phyloP scores from a whole-genome alignment of 2,797 vertebrate species.

The Notolepis coatsorum region DNA sequence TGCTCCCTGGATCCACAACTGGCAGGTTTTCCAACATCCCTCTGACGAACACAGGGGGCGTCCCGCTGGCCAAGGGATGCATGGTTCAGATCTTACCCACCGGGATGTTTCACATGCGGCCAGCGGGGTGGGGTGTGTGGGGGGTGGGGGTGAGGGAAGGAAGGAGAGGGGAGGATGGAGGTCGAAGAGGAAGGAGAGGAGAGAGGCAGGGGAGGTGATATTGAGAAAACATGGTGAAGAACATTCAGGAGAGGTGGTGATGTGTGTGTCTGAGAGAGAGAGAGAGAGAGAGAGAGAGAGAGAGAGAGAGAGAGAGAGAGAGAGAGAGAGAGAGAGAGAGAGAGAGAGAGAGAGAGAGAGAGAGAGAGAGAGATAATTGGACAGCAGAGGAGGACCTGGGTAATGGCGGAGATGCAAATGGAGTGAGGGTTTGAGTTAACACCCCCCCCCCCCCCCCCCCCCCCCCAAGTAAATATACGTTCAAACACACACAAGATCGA shows the following conservation, averaged over 20 bases:
- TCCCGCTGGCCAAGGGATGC: conserved; percentile 35
- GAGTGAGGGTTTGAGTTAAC: background rate
- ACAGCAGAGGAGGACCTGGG: background rate
- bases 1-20: conserved; percentile 51
- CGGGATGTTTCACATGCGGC: conserved; percentile 67
- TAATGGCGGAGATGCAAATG: too few relatives aligned
- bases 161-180: conserved; percentile 57
- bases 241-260: background rate
- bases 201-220: conserved; percentile 36
- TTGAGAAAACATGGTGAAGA: conserved; percentile 43
- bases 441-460: conserved; percentile 8
- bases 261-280: background rate
- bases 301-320: background rate
- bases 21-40: conserved; percentile 46
- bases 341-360: background rate
- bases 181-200: conserved; percentile 40
- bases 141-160: conserved; percentile 45
- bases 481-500: background rate
- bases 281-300: background rate
- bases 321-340: background rate
- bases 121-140: conserved; percentile 53
- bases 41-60: conserved; percentile 40
- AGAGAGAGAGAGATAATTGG: background rate
- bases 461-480: background rate
- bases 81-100: conserved; percentile 60